Conservation (phyloP, 2,797 vertebrate species). For the Trachurus trachurus region DNA sequence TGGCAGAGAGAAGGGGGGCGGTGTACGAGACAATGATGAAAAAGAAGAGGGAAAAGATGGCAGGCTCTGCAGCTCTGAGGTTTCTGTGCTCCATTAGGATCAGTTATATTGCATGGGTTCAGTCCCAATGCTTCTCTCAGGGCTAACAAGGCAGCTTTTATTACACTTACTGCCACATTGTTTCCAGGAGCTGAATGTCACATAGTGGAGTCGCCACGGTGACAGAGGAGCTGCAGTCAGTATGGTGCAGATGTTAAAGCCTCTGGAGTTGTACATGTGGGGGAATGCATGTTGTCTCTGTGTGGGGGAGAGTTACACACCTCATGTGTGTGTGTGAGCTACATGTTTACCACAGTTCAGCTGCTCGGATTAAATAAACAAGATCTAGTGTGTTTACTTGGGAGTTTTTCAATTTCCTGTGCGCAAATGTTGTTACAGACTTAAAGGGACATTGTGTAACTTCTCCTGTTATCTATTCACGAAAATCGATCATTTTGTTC, state of each 20-base stretch:
- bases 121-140: slow-evolving; percentile 7
- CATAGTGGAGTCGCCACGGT: neutral
- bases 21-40: slow-evolving; percentile 51
- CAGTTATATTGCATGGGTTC: slow-evolving; percentile 17
- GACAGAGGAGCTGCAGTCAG: slow-evolving; percentile 14
- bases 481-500: no score
- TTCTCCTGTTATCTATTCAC: no score
- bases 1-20: slow-evolving; percentile 7
- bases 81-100: slow-evolving; percentile 11
- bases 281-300: no score
- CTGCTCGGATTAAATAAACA: neutral
- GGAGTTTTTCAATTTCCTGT: neutral
- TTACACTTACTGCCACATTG: neutral
- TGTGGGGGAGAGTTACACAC: no score
- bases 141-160: slow-evolving; percentile 23
- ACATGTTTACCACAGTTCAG: no score
- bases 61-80: neutral
- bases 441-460: no score
- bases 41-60: slow-evolving; percentile 28
- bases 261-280: neutral
- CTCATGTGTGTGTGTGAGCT: neutral
- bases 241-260: slow-evolving; percentile 9
- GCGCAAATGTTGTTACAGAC: neutral
- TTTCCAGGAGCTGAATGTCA: neutral
- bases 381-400: neutral